Evolutionary conservation across 2,797 vertebrate species (phyloP), one percentile per base, ranked within the genome.

Genomic region (Notoglanidium macrostoma): DNA sequence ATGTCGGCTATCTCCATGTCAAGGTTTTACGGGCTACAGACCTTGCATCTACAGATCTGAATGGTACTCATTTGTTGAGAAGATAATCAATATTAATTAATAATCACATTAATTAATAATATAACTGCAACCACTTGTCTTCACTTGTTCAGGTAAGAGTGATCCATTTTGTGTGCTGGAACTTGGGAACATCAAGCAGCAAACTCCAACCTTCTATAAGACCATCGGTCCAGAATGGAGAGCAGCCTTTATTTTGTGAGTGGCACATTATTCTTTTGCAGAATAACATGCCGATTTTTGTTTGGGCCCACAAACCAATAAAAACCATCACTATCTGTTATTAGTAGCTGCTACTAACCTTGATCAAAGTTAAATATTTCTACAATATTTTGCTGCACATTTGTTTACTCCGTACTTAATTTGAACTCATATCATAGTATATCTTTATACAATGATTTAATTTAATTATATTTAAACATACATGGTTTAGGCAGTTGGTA

Each of bases 161-260:
- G 97, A 99, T 92, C 96, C 98, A 8, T 97, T 97, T 68, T 99
- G 98, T 91, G 92, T 98, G 7, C 77, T 99, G 85, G 97, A 99
- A 92, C 94, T 99, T 17, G 97, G 97, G 15, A 99, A 98, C 0
- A 96, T 97, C 94, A 96, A 96, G 85, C 97, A 99, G 87, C 98
- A 98, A 93, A 98, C 98, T 7, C 97, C 97, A 83, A 98, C 98
- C 0, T 87, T 98, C 89, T 96, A 96, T 94, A 99, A 98, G 94
- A 98, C 95, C 68, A 92, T 98, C 88, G 98, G 98, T 90, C 98
- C 98, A 0, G 98, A 98, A 90, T 99, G 98, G 98, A 97, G 96
- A 94, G 97, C 97, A 95, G 96, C 96, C 74, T 95, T 99, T 86
- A 97, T 98, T 0, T 96, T 99, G 98, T 99, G 93, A 97, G 97